Conservation (phyloP, 2,797 vertebrate genomes). For the Phoebastria nigripes region DNA sequence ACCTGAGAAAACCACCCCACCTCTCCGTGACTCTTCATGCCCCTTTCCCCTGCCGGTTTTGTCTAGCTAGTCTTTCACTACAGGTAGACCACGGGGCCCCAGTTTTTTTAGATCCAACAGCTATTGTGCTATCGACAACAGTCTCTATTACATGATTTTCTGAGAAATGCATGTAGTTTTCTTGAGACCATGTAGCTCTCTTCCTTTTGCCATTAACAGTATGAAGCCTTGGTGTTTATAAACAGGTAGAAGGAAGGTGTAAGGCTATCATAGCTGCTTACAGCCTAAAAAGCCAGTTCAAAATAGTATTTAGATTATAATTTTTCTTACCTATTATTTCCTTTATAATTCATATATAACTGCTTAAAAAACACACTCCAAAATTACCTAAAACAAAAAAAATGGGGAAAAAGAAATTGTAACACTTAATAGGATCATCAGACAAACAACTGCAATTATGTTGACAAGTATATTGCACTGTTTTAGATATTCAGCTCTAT, state of each 20-base stretch:
- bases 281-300: slow-evolving; percentile 12
- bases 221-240: background rate
- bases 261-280: background rate
- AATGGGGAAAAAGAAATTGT: background rate
- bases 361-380: slow-evolving; percentile 6
- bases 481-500: background rate
- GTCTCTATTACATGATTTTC: background rate
- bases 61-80: background rate
- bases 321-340: slow-evolving; percentile 7
- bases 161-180: background rate
- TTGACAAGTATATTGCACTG: background rate
- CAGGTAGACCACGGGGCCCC: fast-evolving
- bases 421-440: slow-evolving; percentile 31
- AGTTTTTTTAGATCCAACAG: background rate
- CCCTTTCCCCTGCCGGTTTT: background rate
- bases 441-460: slow-evolving; percentile 41
- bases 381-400: slow-evolving; percentile 35
- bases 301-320: slow-evolving; percentile 10
- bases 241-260: background rate
- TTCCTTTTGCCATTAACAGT: background rate
- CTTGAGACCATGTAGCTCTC: background rate
- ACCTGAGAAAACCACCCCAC: background rate
- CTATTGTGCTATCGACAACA: background rate
- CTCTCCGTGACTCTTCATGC: no score
- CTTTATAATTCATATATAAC: slow-evolving; percentile 27